Percentiles rank a stretch among this genome's conserved stretches.
These are phyloP conservation scores for Mycalesis mineus DNA, from an alignment of 2,888 invertebrate species.

Conservation along the genomic window DNA sequence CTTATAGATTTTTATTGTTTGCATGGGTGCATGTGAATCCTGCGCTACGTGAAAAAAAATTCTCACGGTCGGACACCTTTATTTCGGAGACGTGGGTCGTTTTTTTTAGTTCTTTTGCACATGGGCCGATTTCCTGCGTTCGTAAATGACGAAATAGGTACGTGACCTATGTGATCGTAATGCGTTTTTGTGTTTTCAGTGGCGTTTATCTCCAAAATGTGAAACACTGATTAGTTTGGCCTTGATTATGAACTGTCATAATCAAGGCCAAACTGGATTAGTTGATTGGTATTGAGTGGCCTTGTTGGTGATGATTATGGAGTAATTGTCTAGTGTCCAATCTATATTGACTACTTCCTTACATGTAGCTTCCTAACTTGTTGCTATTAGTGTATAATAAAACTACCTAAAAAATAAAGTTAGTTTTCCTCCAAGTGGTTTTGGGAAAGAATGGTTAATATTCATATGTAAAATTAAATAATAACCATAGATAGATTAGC, in stretches of 20 bases:
- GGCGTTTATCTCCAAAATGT: slow-evolving; percentile 29
- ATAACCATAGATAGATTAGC: too few species aligned
- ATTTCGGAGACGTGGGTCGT: slow-evolving; percentile 41
- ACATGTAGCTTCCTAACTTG: slow-evolving; percentile 5
- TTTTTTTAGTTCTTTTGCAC: slow-evolving; percentile 42
- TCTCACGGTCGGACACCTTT: slow-evolving; percentile 58
- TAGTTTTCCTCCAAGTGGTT: not conserved
- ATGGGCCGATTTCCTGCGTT: slow-evolving; percentile 56
- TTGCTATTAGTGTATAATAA: not conserved
- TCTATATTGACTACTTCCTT: slow-evolving; percentile 15
- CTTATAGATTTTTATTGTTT: slow-evolving; percentile 42
- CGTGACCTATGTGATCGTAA: slow-evolving; percentile 10
- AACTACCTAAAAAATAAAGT: not conserved
- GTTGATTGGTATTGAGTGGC: slow-evolving; percentile 34
- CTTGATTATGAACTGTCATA: slow-evolving; percentile 60
- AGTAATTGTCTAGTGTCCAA: slow-evolving; percentile 27
- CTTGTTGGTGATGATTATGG: slow-evolving; percentile 35
- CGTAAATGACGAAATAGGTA: slow-evolving; percentile 35
- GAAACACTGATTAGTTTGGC: slow-evolving; percentile 53
- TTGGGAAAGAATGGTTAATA: too few species aligned
- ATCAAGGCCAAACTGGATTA: slow-evolving; percentile 32
- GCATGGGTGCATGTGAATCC: slow-evolving; percentile 54
- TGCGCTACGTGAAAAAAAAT: slow-evolving; percentile 45
- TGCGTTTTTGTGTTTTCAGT: slow-evolving; percentile 1
- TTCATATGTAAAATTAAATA: too few species aligned